These are phyloP conservation scores for Scaptodrosophila lebanonensis DNA, from an alignment of 1,140 invertebrate genomes.

Conservation along the genomic window DNA sequence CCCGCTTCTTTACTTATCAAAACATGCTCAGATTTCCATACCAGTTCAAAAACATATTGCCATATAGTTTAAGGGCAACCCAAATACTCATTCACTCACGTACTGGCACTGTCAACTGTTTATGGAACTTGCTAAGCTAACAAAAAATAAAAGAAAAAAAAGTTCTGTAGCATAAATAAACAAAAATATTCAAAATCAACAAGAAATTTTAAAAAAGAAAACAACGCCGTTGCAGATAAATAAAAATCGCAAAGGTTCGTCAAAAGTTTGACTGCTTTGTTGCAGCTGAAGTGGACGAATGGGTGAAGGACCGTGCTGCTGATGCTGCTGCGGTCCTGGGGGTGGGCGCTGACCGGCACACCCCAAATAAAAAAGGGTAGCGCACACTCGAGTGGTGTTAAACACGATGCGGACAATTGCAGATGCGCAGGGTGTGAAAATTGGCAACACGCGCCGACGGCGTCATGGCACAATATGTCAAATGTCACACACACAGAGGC, in stretches of 20 bases:
- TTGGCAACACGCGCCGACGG: conserved; percentile 67
- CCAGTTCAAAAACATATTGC: conserved; percentile 53
- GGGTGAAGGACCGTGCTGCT: background rate
- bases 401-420: conserved; percentile 67
- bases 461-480: conserved; percentile 66
- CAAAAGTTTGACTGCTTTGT: background rate
- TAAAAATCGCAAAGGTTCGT: conserved; percentile 3
- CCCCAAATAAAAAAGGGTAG: conserved; percentile 14
- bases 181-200: conserved; percentile 70
- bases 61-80: conserved; percentile 13
- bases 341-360: conserved; percentile 2
- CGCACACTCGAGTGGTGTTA: conserved; percentile 63
- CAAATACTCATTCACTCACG: conserved; percentile 9
- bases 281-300: background rate
- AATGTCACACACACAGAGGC: conserved; percentile 63
- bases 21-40: conserved; percentile 64
- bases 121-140: conserved; percentile 31
- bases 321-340: conserved; percentile 36
- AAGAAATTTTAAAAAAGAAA: conserved; percentile 65
- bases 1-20: conserved; percentile 52
- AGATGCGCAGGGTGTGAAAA: conserved; percentile 70
- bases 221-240: conserved; percentile 20
- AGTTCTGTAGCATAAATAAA: conserved; percentile 48
- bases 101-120: conserved; percentile 9
- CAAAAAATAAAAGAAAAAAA: conserved; percentile 32